A percentile compares a stretch with the other conserved stretches of the same genome.
phyloP scores from a whole-genome alignment of 2,888 invertebrate species.

The Automeris io region DNA sequence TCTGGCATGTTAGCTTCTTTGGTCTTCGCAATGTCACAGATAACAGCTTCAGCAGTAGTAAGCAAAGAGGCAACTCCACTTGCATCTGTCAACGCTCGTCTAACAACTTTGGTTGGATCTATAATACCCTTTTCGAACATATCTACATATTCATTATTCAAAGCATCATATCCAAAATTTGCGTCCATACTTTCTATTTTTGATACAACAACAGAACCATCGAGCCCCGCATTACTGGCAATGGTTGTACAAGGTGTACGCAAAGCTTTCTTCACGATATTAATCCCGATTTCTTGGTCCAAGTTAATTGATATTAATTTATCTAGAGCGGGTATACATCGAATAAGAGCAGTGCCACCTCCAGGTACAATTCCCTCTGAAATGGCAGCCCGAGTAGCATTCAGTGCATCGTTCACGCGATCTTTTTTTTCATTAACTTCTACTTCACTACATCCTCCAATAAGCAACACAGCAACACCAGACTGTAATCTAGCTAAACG shows the following conservation, averaged over 20 bases:
- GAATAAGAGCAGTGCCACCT: constrained; percentile 93
- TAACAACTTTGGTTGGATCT: constrained; percentile 97
- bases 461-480: constrained; percentile 87
- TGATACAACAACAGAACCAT: constrained; percentile 93
- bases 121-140: constrained; percentile 96
- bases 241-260: constrained; percentile 94
- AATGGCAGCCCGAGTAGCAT: constrained; percentile 96
- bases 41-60: constrained; percentile 97
- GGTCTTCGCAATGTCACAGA: constrained; percentile 96
- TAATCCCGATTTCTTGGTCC: constrained; percentile 90
- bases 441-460: constrained; percentile 93
- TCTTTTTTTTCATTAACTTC: constrained; percentile 99
- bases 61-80: constrained; percentile 97
- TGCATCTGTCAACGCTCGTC: constrained; percentile 95
- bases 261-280: constrained; percentile 90
- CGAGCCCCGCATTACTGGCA: constrained; percentile 94
- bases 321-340: constrained; percentile 86
- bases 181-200: constrained; percentile 89
- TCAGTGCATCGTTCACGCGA: constrained; percentile 94
- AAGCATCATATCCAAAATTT: constrained; percentile 92
- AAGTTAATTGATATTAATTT: constrained; percentile 80
- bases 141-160: constrained; percentile 92
- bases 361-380: constrained; percentile 98
- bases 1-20: constrained; percentile 82
- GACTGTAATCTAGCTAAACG: constrained; percentile 93